Conservation (phyloP, 2,113 vertebrate species). For the Marcusenius ussheri region DNA sequence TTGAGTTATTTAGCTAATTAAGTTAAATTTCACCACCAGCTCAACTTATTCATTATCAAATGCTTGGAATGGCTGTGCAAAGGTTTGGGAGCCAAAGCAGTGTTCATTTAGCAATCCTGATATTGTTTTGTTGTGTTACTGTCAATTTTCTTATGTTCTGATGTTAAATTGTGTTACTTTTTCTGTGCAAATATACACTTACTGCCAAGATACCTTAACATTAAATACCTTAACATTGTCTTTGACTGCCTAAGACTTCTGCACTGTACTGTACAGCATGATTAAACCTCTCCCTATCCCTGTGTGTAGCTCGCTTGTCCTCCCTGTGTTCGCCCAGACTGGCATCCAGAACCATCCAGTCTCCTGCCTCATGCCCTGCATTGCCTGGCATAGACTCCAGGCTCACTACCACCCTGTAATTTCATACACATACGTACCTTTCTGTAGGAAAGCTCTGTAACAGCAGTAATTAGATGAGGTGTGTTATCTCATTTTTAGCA, state of each 20-base stretch:
- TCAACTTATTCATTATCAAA: neutral
- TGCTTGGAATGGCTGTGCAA: neutral
- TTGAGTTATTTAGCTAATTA: neutral
- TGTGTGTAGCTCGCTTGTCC: neutral
- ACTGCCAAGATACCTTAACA: neutral
- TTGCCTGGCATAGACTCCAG: neutral
- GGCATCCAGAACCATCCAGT: neutral
- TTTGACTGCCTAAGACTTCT: neutral
- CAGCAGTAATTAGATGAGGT: neutral
- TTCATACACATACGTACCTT: neutral
- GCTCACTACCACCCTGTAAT: neutral
- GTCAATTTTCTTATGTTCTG: neutral
- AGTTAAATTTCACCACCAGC: neutral
- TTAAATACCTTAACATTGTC: neutral
- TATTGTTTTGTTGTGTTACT: neutral
- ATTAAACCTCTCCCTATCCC: neutral
- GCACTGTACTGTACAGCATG: neutral
- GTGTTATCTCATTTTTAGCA: neutral
- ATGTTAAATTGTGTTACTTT: neutral
- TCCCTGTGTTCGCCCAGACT: neutral
- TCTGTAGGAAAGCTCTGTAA: neutral
- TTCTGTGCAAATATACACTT: neutral
- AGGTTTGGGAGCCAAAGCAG: neutral
- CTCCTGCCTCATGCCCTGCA: neutral
- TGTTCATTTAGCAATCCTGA: neutral